Evolutionary conservation across 2,797 vertebrate genomes (phyloP).

Genomic region (Glyptemys insculpta): DNA sequence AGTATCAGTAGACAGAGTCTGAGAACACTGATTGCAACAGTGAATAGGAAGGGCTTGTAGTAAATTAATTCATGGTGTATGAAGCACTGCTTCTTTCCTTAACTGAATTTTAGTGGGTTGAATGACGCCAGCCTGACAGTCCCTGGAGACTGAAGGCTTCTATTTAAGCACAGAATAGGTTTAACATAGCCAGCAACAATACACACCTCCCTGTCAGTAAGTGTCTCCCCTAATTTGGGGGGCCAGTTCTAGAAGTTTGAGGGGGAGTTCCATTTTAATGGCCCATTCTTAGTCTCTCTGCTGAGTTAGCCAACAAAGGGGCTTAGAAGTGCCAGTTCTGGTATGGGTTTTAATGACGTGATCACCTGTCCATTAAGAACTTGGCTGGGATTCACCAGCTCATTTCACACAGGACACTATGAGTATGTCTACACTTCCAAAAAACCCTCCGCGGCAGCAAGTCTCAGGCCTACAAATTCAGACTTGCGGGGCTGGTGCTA

Average conservation of each 20-base stretch:
- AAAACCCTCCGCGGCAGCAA: not conserved
- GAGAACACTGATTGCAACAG: not conserved
- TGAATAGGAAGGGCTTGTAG: not conserved
- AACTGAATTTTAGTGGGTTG: not conserved
- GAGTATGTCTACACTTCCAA: not conserved
- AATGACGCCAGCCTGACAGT: not conserved
- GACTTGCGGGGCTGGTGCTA: not conserved
- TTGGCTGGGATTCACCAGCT: not conserved
- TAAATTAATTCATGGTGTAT: not conserved
- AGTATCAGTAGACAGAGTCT: not conserved
- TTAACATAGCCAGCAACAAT: not conserved
- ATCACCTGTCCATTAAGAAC: not conserved
- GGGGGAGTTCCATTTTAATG: not conserved
- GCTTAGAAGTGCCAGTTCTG: not conserved
- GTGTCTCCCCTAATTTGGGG: not conserved
- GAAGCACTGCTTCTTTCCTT: not conserved
- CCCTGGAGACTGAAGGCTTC: not conserved
- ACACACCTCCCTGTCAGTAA: not conserved
- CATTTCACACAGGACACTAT: not conserved
- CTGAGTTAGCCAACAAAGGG: not conserved
- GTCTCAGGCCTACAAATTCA: no score
- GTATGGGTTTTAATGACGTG: not conserved
- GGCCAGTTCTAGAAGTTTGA: not conserved
- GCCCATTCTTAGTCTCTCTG: not conserved
- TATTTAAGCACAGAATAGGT: not conserved